These are phyloP conservation scores for Pteropus rufus DNA, from an alignment of 2,797 vertebrate genomes.

Conservation along the genomic window DNA sequence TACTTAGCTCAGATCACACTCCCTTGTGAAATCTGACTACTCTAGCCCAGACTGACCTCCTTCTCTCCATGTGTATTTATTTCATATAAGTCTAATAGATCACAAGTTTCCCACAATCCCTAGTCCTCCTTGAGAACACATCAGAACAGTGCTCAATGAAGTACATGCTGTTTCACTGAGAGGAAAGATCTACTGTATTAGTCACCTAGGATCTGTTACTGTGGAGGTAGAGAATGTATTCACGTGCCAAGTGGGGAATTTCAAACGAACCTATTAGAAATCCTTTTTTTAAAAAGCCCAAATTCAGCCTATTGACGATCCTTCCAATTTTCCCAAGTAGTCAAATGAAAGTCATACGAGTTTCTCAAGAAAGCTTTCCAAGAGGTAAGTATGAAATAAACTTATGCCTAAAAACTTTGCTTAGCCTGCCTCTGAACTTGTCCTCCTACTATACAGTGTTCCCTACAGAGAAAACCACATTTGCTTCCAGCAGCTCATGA, in stretches of 20 bases:
- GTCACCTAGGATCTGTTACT: background rate
- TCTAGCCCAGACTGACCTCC: background rate
- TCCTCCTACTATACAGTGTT: background rate
- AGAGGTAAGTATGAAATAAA: background rate
- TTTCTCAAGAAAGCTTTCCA: slow-evolving; percentile 1
- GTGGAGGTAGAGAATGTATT: background rate
- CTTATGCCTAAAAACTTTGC: background rate
- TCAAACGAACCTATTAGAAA: background rate
- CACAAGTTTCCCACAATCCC: background rate
- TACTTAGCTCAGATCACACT: background rate
- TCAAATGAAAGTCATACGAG: background rate
- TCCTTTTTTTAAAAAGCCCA: background rate
- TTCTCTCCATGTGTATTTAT: background rate
- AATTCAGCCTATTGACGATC: background rate
- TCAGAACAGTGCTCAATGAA: background rate
- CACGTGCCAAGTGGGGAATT: background rate
- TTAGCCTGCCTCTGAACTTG: background rate
- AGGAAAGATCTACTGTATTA: background rate
- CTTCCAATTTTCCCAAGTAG: background rate
- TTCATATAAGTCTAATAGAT: slow-evolving; percentile 15
- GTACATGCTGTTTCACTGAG: background rate
- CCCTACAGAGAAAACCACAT: background rate
- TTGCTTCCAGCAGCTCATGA: background rate
- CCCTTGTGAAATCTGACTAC: background rate
- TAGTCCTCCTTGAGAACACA: background rate